Base-by-base conservation (phyloP, 2,888 invertebrate species). In the Allophyes oxyacanthae region DNA sequence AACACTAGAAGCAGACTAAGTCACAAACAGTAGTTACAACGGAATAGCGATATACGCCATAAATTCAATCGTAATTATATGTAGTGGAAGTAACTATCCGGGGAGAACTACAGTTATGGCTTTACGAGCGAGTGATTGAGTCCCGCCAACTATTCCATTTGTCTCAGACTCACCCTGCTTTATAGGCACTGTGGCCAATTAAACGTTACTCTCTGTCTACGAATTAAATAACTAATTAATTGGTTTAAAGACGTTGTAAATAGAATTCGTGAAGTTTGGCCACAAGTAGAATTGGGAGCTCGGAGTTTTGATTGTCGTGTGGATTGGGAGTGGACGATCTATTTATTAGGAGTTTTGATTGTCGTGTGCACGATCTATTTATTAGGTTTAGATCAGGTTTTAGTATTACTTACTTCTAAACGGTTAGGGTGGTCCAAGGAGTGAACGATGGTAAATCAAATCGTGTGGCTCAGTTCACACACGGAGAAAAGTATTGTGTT, bases 51-150 rank as follows among this genome's bases (percentile, higher is more conserved):
- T 69, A 67, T 64, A 65, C 57, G 78, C 85, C 80, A 88, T 91
- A 91, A 92, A 91, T 92, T 85, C 82, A 85, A 90, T 91, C 81
- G 88, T 91, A 91, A 91, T 90, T 91, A 92, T 92, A 94, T 93
- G 92, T 92, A 92, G 91, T 89, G 93, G 93, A 94, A 94, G 87
- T 91, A 90, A 93, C 84, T 77, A 75, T 77, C 77, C 74, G 75
- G 56, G 61, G 69, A 8, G 67, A 88, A 88, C 86, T 85, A 86
- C 80, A 75, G 78, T 65, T 72, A 69, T 64, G 68, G 77, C 74
- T 83, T 84, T 83, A 82, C 82, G 84, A 83, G 68, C 88, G 77
- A 85, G 87, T 90, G 90, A 91, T 91, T 87, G 89, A 79, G 67
- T 69, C 79, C 62, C 74, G 57, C 68, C 64, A 73, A 79, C 77